These are phyloP conservation scores for Virgularia gustaviana DNA, from an alignment of 92 coral and sea anemone species.

Conservation along the genomic window DNA sequence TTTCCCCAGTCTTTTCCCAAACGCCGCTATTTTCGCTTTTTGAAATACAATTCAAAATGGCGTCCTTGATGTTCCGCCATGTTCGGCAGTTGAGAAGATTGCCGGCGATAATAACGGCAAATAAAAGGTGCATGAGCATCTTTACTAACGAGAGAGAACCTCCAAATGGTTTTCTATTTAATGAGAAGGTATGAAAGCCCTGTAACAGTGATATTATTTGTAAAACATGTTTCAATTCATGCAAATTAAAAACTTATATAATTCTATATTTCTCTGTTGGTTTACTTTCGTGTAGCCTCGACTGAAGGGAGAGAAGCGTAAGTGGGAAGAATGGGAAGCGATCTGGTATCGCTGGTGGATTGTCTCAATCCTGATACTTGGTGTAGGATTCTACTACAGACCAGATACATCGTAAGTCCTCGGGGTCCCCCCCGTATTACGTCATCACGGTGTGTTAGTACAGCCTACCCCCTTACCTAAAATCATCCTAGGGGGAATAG, in stretches of 20 bases:
- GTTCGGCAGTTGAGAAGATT: constrained; percentile 25
- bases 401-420: constrained; percentile 81
- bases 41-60: constrained; percentile 37
- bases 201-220: background rate
- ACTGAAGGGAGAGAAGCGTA: constrained; percentile 91
- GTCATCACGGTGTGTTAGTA: too few species aligned
- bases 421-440: background rate
- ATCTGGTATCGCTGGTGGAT: constrained; percentile 98
- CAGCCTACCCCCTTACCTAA: too few species aligned
- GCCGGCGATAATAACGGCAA: constrained; percentile 8
- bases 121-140: constrained; percentile 55
- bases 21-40: too few species aligned
- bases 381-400: constrained; percentile 79
- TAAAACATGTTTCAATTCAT: background rate
- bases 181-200: constrained; percentile 69
- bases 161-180: constrained; percentile 93
- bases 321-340: constrained; percentile 96
- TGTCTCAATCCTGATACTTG: constrained; percentile 68
- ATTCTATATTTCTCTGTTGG: background rate
- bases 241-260: background rate
- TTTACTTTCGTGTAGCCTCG: constrained; percentile 60
- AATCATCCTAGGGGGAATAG: too few species aligned
- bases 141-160: constrained; percentile 91
- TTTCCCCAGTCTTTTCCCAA: too few species aligned
- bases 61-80: constrained; percentile 29